phyloP scores from a whole-genome alignment of 2,797 vertebrate genomes.

The Toxotes lorentzi region DNA sequence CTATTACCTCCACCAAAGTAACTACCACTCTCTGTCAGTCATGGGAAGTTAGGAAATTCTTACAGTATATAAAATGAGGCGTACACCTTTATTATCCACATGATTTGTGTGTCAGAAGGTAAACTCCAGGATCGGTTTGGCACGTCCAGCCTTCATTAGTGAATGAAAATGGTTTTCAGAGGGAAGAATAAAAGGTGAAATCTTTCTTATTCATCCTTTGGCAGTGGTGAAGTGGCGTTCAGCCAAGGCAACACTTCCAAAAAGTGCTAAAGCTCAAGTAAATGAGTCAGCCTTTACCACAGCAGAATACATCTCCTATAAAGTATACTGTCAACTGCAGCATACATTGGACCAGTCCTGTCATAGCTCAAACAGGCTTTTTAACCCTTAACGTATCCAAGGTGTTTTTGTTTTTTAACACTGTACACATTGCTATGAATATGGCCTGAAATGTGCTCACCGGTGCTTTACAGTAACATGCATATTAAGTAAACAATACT shows the following conservation, averaged over 20 bases:
- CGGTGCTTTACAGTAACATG: slow-evolving; percentile 77
- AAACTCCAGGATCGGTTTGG: slow-evolving; percentile 68
- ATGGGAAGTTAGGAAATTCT: background rate
- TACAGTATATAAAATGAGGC: slow-evolving; percentile 26
- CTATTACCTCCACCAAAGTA: slow-evolving; percentile 4
- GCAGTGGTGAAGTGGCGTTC: slow-evolving; percentile 76
- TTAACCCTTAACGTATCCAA: slow-evolving; percentile 38
- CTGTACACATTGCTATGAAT: slow-evolving; percentile 65
- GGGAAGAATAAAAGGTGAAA: slow-evolving; percentile 47
- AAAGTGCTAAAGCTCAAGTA: slow-evolving; percentile 74
- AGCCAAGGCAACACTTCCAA: slow-evolving; percentile 77
- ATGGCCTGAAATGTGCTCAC: slow-evolving; percentile 70
- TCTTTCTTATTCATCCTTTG: slow-evolving; percentile 70
- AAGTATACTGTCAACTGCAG: slow-evolving; percentile 27
- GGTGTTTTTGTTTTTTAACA: slow-evolving; percentile 24
- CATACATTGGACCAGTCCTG: slow-evolving; percentile 29
- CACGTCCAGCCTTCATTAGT: slow-evolving; percentile 63
- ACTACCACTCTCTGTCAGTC: background rate
- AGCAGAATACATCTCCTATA: slow-evolving; percentile 39
- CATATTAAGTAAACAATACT: slow-evolving; percentile 77
- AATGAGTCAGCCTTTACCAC: slow-evolving; percentile 57
- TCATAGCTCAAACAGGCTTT: slow-evolving; percentile 31
- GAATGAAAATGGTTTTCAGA: slow-evolving; percentile 42
- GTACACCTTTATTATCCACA: slow-evolving; percentile 1
- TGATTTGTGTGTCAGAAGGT: slow-evolving; percentile 23